Evolutionary conservation across 2,888 invertebrate genomes (phyloP).

Genomic region (Synergus japonicus): DNA sequence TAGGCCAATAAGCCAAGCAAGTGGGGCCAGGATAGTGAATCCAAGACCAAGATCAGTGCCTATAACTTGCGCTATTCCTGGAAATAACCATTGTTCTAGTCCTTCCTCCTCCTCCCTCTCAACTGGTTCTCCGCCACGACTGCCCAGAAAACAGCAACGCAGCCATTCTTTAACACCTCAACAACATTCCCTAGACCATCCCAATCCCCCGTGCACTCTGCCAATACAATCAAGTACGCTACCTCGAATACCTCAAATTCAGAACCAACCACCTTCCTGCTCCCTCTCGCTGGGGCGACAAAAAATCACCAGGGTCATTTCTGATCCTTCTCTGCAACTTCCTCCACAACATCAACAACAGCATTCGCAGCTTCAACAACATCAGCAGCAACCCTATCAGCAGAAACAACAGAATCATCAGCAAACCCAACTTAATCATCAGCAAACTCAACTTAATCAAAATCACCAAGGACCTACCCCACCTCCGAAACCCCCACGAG

Average conservation of each 20-base stretch:
- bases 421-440: slow-evolving; percentile 61
- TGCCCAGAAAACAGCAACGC: slow-evolving; percentile 82
- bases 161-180: slow-evolving; percentile 88
- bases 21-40: slow-evolving; percentile 91
- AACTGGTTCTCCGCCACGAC: slow-evolving; percentile 73
- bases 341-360: slow-evolving; percentile 56
- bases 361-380: slow-evolving; percentile 61
- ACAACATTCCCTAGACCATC: slow-evolving; percentile 53
- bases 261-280: slow-evolving; percentile 70
- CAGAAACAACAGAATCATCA: slow-evolving; percentile 63
- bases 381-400: slow-evolving; percentile 59
- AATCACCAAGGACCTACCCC: slow-evolving; percentile 70
- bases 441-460: slow-evolving; percentile 51
- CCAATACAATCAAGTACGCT: slow-evolving; percentile 70
- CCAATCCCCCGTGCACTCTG: slow-evolving; percentile 28
- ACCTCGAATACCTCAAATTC: slow-evolving; percentile 71
- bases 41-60: slow-evolving; percentile 91
- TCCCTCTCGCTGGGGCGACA: slow-evolving; percentile 73
- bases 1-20: slow-evolving; percentile 91
- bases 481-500: slow-evolving; percentile 83
- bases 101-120: slow-evolving; percentile 80
- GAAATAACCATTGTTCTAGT: slow-evolving; percentile 73
- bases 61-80: slow-evolving; percentile 76
- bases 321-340: slow-evolving; percentile 78
- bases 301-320: slow-evolving; percentile 81